A percentile compares a stretch with the other conserved stretches of the same genome.
phyloP scores from a whole-genome alignment of 2,797 vertebrate genomes.

The Danio albolineatus region DNA sequence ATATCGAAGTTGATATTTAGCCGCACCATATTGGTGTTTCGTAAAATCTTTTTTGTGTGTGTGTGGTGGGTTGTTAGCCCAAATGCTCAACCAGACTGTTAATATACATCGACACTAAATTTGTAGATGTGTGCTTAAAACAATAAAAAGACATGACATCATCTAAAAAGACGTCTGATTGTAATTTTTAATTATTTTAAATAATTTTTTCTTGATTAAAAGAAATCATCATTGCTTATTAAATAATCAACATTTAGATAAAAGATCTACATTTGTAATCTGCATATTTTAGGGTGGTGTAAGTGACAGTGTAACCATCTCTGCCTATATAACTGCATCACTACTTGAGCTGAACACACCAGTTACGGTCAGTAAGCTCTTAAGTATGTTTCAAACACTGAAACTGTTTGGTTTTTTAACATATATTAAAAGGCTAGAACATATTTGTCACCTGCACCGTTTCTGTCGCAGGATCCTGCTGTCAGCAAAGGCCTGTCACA shows the following conservation, averaged over 20 bases:
- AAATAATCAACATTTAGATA: neutral
- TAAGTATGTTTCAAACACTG: constrained; percentile 75
- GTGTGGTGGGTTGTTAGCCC: too few species aligned
- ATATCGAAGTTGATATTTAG: too few species aligned
- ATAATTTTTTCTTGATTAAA: neutral
- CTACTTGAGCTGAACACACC: constrained; percentile 71
- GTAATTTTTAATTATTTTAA: too few species aligned
- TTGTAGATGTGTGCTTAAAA: neutral
- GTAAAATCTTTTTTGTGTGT: too few species aligned
- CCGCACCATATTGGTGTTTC: too few species aligned
- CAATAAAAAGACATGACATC: neutral
- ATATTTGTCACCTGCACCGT: neutral
- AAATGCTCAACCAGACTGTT: neutral
- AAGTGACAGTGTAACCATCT: constrained; percentile 76
- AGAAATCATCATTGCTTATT: neutral
- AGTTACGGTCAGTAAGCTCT: constrained; percentile 65
- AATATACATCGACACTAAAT: neutral
- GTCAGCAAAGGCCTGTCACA: constrained; percentile 76
- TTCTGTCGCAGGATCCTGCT: constrained; percentile 66
- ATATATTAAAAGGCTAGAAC: constrained; percentile 56
- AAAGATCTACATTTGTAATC: neutral
- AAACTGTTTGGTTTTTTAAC: constrained; percentile 54
- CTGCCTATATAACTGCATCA: constrained; percentile 73
- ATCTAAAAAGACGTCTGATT: neutral
- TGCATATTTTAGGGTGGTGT: constrained; percentile 73